phyloP scores from a whole-genome alignment of 2,797 vertebrate genomes.

The Pseudomugil tenellus region DNA sequence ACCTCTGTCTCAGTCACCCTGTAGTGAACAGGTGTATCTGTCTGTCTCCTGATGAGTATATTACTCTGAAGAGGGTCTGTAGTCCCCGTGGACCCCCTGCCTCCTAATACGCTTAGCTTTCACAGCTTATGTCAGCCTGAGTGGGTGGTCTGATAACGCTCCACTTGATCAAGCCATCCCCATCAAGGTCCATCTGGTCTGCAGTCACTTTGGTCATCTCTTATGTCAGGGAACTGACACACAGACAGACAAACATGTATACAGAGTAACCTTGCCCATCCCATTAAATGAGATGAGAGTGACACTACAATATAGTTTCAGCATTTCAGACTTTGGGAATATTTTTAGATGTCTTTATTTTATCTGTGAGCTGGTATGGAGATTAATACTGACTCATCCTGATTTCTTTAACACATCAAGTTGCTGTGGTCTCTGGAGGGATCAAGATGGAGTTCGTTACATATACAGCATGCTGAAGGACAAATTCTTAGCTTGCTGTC shows the following conservation, averaged over 20 bases:
- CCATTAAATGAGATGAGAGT: conserved; percentile 51
- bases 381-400: conserved; percentile 57
- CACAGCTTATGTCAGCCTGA: conserved; percentile 76
- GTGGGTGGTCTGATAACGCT: conserved; percentile 78
- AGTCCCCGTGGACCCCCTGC: conserved; percentile 72
- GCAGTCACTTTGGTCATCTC: conserved; percentile 64
- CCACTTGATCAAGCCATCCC: conserved; percentile 75
- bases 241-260: conserved; percentile 50
- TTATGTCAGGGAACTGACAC: conserved; percentile 60
- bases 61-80: conserved; percentile 78
- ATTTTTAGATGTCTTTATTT: conserved; percentile 28
- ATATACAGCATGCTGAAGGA: conserved; percentile 15
- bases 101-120: conserved; percentile 78
- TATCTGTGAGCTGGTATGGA: conserved; percentile 30
- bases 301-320: conserved; percentile 33
- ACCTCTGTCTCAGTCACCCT: conserved; percentile 70
- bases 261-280: conserved; percentile 42
- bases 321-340: conserved; percentile 24
- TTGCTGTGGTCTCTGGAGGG: conserved; percentile 33
- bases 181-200: conserved; percentile 77
- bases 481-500: conserved; percentile 5
- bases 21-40: conserved; percentile 79
- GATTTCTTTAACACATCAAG: conserved; percentile 35
- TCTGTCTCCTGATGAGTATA: conserved; percentile 80
- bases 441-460: conserved; percentile 19